Conservation (phyloP, 2,797 vertebrate species). For the Channa striata region DNA sequence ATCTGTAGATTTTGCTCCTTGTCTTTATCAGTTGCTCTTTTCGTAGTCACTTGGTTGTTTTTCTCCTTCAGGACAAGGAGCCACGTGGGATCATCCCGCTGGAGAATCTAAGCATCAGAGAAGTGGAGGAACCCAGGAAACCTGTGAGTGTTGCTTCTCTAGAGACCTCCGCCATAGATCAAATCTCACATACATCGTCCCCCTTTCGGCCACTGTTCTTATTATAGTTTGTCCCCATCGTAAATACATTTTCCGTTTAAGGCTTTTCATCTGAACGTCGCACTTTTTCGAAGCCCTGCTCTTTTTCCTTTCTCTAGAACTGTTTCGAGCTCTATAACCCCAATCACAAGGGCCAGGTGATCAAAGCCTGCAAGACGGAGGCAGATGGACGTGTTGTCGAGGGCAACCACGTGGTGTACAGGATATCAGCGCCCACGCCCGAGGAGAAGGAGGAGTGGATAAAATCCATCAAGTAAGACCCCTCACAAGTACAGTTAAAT, state of each 20-base stretch:
- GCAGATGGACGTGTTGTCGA: conserved; percentile 96
- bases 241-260: not conserved
- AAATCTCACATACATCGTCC: not conserved
- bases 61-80: conserved; percentile 91
- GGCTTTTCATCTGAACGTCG: conserved; percentile 16
- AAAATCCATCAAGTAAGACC: conserved; percentile 96
- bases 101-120: conserved; percentile 97
- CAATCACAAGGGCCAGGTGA: conserved; percentile 97
- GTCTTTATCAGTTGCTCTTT: not conserved
- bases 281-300: not conserved
- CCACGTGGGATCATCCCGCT: conserved; percentile 96
- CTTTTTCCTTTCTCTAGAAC: conserved; percentile 84
- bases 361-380: conserved; percentile 98
- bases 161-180: conserved; percentile 27
- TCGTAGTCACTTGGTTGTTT: conserved; percentile 27
- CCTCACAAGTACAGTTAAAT: not conserved
- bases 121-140: conserved; percentile 97
- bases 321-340: conserved; percentile 98
- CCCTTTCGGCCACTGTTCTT: not conserved
- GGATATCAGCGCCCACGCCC: conserved; percentile 96
- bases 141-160: conserved; percentile 85
- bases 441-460: conserved; percentile 99
- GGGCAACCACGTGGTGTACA: conserved; percentile 97
- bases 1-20: not conserved
- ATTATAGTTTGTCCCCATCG: not conserved